Evolutionary conservation across 2,888 invertebrate genomes (phyloP), one percentile per base, ranked within the genome.

Genomic region (Phorcus lineatus): DNA sequence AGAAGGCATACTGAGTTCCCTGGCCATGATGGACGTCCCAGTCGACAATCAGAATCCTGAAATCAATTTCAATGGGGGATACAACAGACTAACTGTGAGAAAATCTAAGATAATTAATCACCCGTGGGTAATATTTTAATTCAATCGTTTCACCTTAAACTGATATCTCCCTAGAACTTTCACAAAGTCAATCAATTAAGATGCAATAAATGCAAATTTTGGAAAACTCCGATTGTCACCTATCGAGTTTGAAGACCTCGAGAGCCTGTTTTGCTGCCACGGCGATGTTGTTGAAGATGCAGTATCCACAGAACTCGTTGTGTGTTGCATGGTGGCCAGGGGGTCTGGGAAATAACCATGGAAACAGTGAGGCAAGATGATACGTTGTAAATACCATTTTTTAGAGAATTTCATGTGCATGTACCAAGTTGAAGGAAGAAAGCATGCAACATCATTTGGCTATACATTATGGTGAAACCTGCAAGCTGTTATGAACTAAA

Each of bases 21-120:
- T 99, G 97, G 0, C 98, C 98, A 92, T 99, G 98, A 91, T 99
- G 98, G 2, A 99, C 96, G 93, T 99, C 99, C 97, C 98, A 99
- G 94, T 99, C 99, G 0, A 99, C 92, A 78, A 99, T 95, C 62
- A 99, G 93, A 88, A 99, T 95, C 90, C 95, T 94, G 85, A 54
- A 85, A 86, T 79, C 54, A 77, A 79, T 6, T 4, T 2, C 6
- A 36, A 7, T 6, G 24, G 19, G 6, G 17, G 67, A 28, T 19
- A n/a, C 24, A 28, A 7, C 22, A 19, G 40, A 6, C n/a, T n/a
- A n/a, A n/a, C n/a, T n/a, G n/a, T n/a, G n/a, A n/a, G n/a, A n/a
- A n/a, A n/a, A n/a, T n/a, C n/a, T n/a, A n/a, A n/a, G n/a, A n/a
- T n/a, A n/a, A n/a, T n/a, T n/a, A n/a, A n/a, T n/a, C n/a, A n/a